These are phyloP conservation scores for Temnothorax unifasciatus DNA, from an alignment of 2,888 invertebrate genomes.

Conservation along the genomic window DNA sequence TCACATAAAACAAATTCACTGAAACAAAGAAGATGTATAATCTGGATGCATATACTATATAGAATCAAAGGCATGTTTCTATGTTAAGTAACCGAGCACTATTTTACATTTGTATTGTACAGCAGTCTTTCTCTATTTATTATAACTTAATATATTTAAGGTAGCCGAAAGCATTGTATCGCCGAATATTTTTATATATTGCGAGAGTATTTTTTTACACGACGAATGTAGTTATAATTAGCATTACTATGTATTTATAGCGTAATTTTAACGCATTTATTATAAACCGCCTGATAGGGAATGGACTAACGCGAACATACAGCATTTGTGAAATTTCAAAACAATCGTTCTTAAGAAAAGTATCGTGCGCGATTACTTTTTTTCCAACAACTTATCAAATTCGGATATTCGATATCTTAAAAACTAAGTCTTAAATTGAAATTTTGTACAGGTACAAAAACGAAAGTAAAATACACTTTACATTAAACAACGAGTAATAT, in stretches of 20 bases:
- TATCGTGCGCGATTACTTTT: background rate
- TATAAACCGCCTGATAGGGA: slow-evolving; percentile 3
- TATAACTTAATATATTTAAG: slow-evolving; percentile 17
- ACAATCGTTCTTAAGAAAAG: background rate
- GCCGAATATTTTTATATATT: slow-evolving; percentile 38
- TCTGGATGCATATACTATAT: too few species aligned
- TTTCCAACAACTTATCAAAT: slow-evolving; percentile 18
- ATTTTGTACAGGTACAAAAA: slow-evolving; percentile 34
- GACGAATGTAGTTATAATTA: slow-evolving; percentile 30
- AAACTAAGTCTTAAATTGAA: slow-evolving; percentile 22
- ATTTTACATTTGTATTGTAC: slow-evolving; percentile 12
- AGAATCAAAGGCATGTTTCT: too few species aligned
- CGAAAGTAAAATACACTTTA: slow-evolving; percentile 20
- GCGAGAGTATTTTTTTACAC: slow-evolving; percentile 22
- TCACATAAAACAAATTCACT: too few species aligned
- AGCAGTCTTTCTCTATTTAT: slow-evolving; percentile 27
- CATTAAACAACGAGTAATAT: too few species aligned
- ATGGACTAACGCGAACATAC: slow-evolving; percentile 7
- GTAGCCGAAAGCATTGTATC: slow-evolving; percentile 4
- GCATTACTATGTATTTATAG: slow-evolving; percentile 14
- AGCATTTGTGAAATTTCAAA: slow-evolving; percentile 23
- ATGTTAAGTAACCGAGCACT: background rate
- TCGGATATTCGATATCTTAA: background rate
- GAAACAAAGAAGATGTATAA: too few species aligned
- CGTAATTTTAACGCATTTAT: slow-evolving; percentile 34